Percentiles rank a stretch among this genome's conserved stretches.
Evolutionary conservation across 2,797 vertebrate genomes (phyloP).

Genomic region (Falco peregrinus): DNA sequence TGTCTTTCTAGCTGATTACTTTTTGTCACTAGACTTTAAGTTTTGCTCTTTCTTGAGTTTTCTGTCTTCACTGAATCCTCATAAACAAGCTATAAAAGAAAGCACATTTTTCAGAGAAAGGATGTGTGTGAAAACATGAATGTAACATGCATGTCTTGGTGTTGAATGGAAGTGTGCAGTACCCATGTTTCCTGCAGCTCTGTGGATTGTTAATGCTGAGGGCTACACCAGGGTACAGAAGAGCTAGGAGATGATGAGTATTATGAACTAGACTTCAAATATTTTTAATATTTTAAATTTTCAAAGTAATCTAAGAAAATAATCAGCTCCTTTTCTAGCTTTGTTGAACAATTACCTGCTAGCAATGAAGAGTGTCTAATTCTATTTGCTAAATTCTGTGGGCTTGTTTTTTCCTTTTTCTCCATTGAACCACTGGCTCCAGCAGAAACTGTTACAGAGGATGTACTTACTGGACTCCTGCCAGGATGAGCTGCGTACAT

Average conservation of each 20-base stretch:
- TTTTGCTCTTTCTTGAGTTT: not conserved
- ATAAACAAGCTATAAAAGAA: not conserved
- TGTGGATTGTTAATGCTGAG: not conserved
- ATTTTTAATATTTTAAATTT: not conserved
- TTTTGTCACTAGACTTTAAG: not conserved
- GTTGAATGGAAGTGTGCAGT: not conserved
- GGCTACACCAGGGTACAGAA: not conserved
- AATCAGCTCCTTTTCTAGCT: not conserved
- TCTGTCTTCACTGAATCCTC: not conserved
- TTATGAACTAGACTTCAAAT: not conserved
- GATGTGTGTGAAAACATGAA: not conserved
- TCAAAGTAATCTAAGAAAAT: not conserved
- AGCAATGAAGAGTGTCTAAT: not conserved
- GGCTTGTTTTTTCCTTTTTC: not conserved
- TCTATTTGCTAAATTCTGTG: not conserved
- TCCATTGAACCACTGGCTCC: not conserved
- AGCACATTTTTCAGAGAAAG: not conserved
- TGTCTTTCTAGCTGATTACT: not conserved
- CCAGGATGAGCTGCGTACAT: conserved; percentile 5
- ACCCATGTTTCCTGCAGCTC: not conserved
- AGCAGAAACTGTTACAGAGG: conserved; percentile 16
- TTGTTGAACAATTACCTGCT: not conserved
- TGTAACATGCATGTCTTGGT: not conserved
- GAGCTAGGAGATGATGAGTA: not conserved
- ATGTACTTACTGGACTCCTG: not conserved